Evolutionary conservation across 2,888 invertebrate species (phyloP), one percentile per base, ranked within the genome.

Genomic region (Pollenia labialis): DNA sequence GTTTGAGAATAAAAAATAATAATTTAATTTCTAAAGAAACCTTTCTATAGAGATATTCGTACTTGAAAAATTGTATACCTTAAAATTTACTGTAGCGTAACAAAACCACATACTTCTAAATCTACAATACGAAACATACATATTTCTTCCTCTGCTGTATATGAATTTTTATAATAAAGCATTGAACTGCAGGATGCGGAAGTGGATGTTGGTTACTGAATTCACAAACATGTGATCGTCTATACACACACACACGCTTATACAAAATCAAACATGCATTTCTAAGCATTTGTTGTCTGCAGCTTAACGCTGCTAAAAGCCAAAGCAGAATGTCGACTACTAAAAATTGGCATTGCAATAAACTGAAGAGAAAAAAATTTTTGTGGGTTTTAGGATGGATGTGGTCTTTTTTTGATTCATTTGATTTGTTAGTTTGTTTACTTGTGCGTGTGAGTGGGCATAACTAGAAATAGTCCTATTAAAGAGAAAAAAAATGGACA

Each of bases 171-270:
- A 54, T 80, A 60, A 54, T 76, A 80, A 68, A 77, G 69, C 74
- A 82, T 83, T 75, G 81, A 77, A 75, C 69, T 74, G 75, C 50
- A 77, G 87, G 81, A 88, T 75, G 79, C 86, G 86, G 86, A 86
- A 80, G 82, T 83, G 60, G 72, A 83, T 80, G 75, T 82, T 46
- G 48, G 77, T 80, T 66, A 23, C 69, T 82, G n/a, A 44, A 52
- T 60, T 68, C 58, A 48, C 16, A 52, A 32, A 32, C 32, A 32
- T 32, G 32, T 32, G 32, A 32, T 32, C 68, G 42, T 14, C 56
- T 14, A 48, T 46, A 68, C 71, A 72, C 11, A 56, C 46, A 62
- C 2, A 60, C 12, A 62, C 12, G 11, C 23, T 9, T 16, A 2
- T 56, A 32, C 32, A 32, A 32, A 32, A 32, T 32, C 32, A 14